Conservation (phyloP, 2,797 vertebrate species). For the Phyllotis vaccarum region DNA sequence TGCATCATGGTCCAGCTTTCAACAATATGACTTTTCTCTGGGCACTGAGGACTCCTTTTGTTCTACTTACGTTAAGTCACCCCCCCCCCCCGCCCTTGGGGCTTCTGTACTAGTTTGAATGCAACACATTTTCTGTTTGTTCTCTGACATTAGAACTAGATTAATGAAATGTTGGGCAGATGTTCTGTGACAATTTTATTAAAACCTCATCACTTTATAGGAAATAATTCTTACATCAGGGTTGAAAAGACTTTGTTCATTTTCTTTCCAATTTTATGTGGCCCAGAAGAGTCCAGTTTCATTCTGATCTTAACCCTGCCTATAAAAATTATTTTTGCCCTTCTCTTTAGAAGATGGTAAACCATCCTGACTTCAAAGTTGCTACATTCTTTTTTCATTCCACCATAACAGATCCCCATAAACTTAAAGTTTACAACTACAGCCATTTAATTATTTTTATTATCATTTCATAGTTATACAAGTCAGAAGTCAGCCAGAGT, state of each 20-base stretch:
- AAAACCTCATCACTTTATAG: background rate
- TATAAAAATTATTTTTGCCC: background rate
- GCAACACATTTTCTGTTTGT: background rate
- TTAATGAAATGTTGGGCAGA: background rate
- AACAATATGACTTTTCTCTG: background rate
- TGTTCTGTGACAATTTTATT: background rate
- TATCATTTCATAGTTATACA: background rate
- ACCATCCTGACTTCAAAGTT: background rate
- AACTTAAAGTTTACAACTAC: background rate
- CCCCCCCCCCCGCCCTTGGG: background rate
- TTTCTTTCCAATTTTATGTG: background rate
- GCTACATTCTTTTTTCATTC: background rate
- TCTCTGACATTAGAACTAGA: background rate
- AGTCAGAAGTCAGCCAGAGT: background rate
- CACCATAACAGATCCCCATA: background rate
- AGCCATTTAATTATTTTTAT: background rate
- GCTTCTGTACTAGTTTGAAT: background rate
- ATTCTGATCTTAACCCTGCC: background rate
- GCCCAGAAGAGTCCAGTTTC: background rate
- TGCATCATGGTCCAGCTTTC: background rate
- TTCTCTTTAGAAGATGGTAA: background rate
- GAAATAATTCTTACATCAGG: slow-evolving; percentile 18
- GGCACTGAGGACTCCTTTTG: too few species aligned
- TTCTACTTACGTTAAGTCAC: background rate
- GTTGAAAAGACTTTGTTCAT: background rate